A percentile compares a stretch with the other conserved stretches of the same genome.
Conservation (phyloP, 1,140 invertebrate species). For the Coenobita brevimanus region DNA sequence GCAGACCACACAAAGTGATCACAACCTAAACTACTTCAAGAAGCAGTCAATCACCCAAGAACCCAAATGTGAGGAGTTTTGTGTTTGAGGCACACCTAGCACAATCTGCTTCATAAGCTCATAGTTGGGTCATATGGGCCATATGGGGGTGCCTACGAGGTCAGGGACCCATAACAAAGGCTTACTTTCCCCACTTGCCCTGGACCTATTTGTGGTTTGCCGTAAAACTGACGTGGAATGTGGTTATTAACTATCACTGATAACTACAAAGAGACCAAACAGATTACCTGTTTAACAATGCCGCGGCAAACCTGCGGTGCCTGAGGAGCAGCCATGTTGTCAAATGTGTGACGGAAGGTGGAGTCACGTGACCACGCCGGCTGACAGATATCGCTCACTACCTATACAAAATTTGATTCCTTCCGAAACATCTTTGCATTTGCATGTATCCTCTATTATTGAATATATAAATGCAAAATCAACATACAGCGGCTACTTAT, state of each 20-base stretch:
- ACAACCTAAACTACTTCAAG: too few relatives aligned
- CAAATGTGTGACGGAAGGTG: conserved; percentile 34
- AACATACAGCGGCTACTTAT: too few relatives aligned
- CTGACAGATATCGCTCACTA: not conserved
- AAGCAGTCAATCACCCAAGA: too few relatives aligned
- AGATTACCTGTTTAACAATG: conserved; percentile 57
- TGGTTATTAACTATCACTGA: not conserved
- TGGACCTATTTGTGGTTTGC: not conserved
- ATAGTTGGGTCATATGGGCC: conserved; percentile 11
- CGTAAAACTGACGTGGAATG: not conserved
- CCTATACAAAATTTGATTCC: not conserved
- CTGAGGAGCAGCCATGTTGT: conserved; percentile 57
- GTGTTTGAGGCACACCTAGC: too few relatives aligned
- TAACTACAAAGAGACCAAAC: not conserved
- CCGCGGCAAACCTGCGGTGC: conserved; percentile 50
- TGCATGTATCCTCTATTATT: not conserved
- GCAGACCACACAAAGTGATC: too few relatives aligned
- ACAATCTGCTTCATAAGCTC: too few relatives aligned
- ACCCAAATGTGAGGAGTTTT: too few relatives aligned
- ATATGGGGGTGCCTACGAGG: not conserved
- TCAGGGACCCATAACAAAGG: conserved; percentile 1
- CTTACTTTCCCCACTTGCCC: not conserved
- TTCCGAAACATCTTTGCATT: not conserved
- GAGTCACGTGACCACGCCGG: conserved; percentile 52
- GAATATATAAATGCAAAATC: too few relatives aligned